Conservation (phyloP, 2,888 invertebrate species). For the Epinotia bilunana region DNA sequence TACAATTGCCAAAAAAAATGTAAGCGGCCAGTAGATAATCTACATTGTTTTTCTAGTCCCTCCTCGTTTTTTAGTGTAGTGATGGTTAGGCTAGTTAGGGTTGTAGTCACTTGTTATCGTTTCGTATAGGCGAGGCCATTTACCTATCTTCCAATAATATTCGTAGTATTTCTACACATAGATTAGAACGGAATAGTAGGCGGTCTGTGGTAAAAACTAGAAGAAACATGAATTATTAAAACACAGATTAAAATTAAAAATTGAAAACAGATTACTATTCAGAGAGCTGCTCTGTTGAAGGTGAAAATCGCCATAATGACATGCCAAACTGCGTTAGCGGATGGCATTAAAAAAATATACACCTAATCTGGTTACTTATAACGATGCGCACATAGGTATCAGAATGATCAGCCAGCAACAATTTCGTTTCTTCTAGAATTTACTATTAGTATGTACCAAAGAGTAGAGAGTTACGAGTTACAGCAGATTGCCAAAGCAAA, state of each 20-base stretch:
- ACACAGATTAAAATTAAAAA: neutral
- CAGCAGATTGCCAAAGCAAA: neutral
- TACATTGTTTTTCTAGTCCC: constrained; percentile 72
- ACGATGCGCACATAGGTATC: no score
- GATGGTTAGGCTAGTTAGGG: constrained; percentile 53
- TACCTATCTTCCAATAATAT: constrained; percentile 71
- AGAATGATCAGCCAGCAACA: no score
- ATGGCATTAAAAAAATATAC: neutral
- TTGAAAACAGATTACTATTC: no score
- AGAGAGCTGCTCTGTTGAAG: no score
- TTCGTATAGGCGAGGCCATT: constrained; percentile 77
- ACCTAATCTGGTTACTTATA: no score
- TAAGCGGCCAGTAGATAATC: constrained; percentile 45
- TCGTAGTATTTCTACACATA: constrained; percentile 70
- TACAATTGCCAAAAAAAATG: neutral
- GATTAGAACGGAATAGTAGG: constrained; percentile 61
- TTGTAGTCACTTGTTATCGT: constrained; percentile 68
- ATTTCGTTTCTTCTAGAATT: constrained; percentile 46
- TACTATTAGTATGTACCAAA: constrained; percentile 46
- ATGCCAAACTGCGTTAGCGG: neutral
- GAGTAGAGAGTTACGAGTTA: neutral
- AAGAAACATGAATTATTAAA: constrained; percentile 11
- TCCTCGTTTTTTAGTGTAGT: constrained; percentile 73
- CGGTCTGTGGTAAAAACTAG: constrained; percentile 50
- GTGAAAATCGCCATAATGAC: no score